phyloP scores from a whole-genome alignment of 2,113 vertebrate genomes.

The Pteropus alecto region DNA sequence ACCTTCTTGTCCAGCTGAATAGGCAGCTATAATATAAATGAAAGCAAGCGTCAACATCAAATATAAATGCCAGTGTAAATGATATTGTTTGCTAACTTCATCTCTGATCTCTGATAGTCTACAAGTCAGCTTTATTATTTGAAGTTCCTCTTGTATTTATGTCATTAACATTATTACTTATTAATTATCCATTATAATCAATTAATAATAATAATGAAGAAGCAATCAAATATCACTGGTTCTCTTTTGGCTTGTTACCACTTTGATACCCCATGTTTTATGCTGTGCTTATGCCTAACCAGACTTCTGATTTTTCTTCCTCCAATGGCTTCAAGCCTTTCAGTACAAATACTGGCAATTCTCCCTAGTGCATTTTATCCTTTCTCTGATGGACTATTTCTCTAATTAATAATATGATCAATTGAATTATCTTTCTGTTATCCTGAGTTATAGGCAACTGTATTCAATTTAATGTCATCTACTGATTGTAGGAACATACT shows the following conservation, averaged over 20 bases:
- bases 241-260: not conserved
- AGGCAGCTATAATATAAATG: not conserved
- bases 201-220: constrained; percentile 44
- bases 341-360: not conserved
- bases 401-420: constrained; percentile 19
- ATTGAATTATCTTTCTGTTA: constrained; percentile 34
- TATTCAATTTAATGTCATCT: not conserved
- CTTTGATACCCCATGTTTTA: not conserved
- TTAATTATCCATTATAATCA: constrained; percentile 53
- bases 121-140: not conserved
- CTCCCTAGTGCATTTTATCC: not conserved
- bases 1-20: not conserved
- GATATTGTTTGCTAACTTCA: not conserved
- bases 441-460: not conserved
- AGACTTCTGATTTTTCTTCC: not conserved
- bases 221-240: not conserved
- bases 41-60: not conserved
- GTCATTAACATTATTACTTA: constrained; percentile 41
- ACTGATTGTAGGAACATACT: not conserved
- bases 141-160: not conserved
- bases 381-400: constrained; percentile 18
- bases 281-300: not conserved
- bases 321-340: not conserved
- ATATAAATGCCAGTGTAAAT: not conserved
- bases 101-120: not conserved